Conservation (phyloP, 2,113 vertebrate species). For the Hemiprocne comata region DNA sequence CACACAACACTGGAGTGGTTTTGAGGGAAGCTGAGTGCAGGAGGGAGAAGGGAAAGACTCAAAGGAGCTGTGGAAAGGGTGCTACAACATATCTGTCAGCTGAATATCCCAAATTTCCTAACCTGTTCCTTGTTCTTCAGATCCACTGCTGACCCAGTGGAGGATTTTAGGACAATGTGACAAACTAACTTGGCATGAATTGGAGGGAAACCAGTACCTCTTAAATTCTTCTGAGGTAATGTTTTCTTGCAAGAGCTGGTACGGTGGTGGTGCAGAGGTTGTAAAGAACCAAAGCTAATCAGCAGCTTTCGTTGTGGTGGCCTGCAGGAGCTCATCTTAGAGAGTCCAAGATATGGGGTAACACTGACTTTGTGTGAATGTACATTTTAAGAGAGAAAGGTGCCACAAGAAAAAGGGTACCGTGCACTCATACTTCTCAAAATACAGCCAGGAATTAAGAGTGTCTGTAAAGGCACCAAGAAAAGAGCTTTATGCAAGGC, state of each 20-base stretch:
- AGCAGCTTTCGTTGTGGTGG: accelerated
- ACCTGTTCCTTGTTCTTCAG: constrained; percentile 70
- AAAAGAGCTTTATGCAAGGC: neutral
- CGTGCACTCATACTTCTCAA: neutral
- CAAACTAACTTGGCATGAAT: neutral
- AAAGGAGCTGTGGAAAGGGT: constrained; percentile 48
- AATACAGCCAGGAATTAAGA: neutral
- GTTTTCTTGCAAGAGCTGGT: neutral
- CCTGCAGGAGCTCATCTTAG: neutral
- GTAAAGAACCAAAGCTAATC: neutral
- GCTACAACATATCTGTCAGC: constrained; percentile 48
- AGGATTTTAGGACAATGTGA: constrained; percentile 66
- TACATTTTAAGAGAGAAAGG: neutral
- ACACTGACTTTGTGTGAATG: neutral
- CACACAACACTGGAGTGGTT: constrained; percentile 61
- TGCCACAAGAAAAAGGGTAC: neutral
- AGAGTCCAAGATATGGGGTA: neutral
- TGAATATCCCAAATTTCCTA: constrained; percentile 75
- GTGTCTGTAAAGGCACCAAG: neutral
- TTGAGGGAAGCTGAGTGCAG: constrained; percentile 73
- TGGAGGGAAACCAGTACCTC: neutral
- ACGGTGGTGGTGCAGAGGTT: neutral
- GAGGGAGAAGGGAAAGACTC: constrained; percentile 61
- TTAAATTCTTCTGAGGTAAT: neutral
- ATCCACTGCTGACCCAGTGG: constrained; percentile 69